phyloP scores from a whole-genome alignment of 2,113 vertebrate species.

The Tor tambroides region DNA sequence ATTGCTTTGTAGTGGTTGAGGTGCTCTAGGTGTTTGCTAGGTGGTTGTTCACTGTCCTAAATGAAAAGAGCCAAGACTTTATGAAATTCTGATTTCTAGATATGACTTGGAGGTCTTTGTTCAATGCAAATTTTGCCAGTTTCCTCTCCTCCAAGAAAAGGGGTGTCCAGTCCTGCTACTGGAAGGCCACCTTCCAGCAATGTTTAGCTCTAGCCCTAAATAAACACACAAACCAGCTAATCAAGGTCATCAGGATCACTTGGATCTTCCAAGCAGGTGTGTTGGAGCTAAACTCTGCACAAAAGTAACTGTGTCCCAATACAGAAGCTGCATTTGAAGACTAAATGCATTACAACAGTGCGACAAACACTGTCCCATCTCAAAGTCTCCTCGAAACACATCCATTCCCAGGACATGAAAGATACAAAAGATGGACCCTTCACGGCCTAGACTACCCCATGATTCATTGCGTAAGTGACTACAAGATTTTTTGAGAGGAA shows the following conservation, averaged over 20 bases:
- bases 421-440: background rate
- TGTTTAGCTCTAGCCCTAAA: background rate
- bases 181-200: background rate
- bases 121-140: background rate
- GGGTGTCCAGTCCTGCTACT: background rate
- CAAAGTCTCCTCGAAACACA: background rate
- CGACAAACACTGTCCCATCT: background rate
- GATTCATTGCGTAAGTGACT: background rate
- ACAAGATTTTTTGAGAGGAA: background rate
- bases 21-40: background rate
- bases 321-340: too few species aligned
- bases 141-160: background rate
- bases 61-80: background rate
- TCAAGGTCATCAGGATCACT: background rate
- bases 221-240: background rate
- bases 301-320: background rate
- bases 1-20: background rate
- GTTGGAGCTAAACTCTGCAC: background rate
- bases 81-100: background rate
- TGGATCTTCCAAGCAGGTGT: background rate
- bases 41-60: background rate
- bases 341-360: too few species aligned
- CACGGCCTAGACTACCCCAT: background rate
- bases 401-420: background rate
- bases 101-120: background rate